A percentile compares a stretch with the other conserved stretches of the same genome.
phyloP scores from a whole-genome alignment of 2,797 vertebrate genomes.

The Emydoidea blandingii region DNA sequence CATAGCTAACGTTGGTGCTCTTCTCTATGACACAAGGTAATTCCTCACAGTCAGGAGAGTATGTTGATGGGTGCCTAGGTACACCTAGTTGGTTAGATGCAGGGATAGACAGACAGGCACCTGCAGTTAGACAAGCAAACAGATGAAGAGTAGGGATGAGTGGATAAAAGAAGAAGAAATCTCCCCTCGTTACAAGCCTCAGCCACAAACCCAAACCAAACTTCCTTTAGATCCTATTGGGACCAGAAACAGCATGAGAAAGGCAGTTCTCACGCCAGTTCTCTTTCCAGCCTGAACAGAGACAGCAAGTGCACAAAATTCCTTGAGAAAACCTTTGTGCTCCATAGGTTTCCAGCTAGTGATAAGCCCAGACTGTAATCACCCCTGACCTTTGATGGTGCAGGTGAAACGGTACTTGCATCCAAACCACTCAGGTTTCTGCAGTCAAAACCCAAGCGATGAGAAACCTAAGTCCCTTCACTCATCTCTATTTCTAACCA shows the following conservation, averaged over 20 bases:
- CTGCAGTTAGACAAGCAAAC: neutral
- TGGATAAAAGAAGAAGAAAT: neutral
- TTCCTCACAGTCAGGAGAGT: neutral
- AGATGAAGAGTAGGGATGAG: neutral
- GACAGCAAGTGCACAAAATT: slow-evolving; percentile 12
- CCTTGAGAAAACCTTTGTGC: slow-evolving; percentile 36
- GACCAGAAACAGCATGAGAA: neutral
- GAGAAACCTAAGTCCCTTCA: slow-evolving; percentile 24
- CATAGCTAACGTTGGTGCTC: fast-evolving
- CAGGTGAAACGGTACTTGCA: neutral
- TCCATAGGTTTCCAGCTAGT: slow-evolving; percentile 19
- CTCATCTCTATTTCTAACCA: slow-evolving; percentile 43
- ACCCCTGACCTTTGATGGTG: neutral
- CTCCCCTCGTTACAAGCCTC: fast-evolving
- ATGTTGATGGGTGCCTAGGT: neutral
- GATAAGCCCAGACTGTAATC: slow-evolving; percentile 26
- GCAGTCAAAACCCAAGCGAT: slow-evolving; percentile 46
- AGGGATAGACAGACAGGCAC: neutral
- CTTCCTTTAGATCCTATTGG: neutral
- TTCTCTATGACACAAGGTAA: neutral
- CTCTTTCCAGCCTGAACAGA: neutral
- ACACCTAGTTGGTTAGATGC: fast-evolving
- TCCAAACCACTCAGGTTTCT: neutral
- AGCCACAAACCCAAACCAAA: neutral
- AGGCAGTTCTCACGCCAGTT: neutral